phyloP scores from a whole-genome alignment of 2,113 vertebrate species.

The Struthidea cinerea region DNA sequence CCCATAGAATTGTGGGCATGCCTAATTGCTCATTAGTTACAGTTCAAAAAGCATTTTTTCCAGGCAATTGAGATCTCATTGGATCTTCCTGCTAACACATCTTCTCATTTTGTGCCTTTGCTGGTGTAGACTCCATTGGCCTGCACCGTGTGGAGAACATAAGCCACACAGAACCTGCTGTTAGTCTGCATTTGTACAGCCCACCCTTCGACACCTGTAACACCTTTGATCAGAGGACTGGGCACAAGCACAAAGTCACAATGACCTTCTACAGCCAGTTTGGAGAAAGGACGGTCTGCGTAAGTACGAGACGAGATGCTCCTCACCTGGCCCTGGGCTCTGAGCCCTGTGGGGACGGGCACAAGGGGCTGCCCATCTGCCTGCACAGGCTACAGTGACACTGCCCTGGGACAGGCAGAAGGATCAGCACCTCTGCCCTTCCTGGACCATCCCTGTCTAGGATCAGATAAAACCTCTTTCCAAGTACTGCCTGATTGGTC shows the following conservation, averaged over 20 bases:
- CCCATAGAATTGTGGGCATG: neutral
- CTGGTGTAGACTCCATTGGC: slow-evolving; percentile 84
- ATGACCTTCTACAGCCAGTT: slow-evolving; percentile 96
- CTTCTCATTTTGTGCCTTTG: neutral
- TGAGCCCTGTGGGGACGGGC: rapidly evolving
- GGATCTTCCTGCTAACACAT: neutral
- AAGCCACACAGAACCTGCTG: slow-evolving; percentile 90
- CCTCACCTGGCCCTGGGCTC: rapidly evolving
- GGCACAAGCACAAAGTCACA: slow-evolving; percentile 87
- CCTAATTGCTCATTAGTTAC: neutral
- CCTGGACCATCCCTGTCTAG: rapidly evolving
- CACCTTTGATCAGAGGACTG: slow-evolving; percentile 94
- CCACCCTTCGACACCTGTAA: slow-evolving; percentile 88
- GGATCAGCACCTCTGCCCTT: neutral
- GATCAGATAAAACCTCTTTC: neutral
- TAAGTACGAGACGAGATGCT: slow-evolving; percentile 61
- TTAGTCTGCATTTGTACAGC: slow-evolving; percentile 94
- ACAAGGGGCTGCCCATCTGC: neutral
- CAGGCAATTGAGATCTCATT: neutral
- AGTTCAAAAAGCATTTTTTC: neutral
- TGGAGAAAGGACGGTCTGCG: slow-evolving; percentile 83
- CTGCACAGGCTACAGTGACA: rapidly evolving
- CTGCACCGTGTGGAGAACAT: slow-evolving; percentile 95
- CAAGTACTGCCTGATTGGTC: rapidly evolving
- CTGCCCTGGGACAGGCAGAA: neutral